Conservation (phyloP, 92 coral and sea anemone genomes). For the Palythoa caribaeorum region DNA sequence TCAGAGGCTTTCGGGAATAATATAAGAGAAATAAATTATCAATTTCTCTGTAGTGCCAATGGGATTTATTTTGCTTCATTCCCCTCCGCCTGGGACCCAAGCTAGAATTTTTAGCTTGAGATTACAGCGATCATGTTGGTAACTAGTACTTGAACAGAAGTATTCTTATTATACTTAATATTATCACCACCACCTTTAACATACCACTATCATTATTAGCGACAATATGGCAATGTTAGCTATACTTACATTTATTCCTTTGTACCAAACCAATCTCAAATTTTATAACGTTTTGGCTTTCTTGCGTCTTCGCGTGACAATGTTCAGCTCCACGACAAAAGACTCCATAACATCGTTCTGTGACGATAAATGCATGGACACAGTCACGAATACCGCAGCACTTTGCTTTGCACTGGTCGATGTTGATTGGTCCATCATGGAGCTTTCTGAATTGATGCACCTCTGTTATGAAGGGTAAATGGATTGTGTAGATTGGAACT, state of each 20-base stretch:
- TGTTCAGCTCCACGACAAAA: not conserved
- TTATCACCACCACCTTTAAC: too few relatives aligned
- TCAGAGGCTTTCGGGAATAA: too few relatives aligned
- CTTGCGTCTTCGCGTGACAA: slow-evolving; percentile 13
- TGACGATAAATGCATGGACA: not conserved
- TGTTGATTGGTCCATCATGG: slow-evolving; percentile 33
- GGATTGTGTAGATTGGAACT: slow-evolving; percentile 21
- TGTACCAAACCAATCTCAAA: slow-evolving; percentile 27
- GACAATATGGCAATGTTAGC: too few relatives aligned
- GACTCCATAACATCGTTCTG: slow-evolving; percentile 31
- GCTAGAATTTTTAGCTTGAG: too few relatives aligned
- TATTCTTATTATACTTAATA: too few relatives aligned
- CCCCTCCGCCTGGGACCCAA: too few relatives aligned
- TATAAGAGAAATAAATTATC: too few relatives aligned
- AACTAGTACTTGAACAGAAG: too few relatives aligned
- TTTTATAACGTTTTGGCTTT: not conserved
- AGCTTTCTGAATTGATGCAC: slow-evolving; percentile 8
- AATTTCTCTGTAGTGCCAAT: too few relatives aligned
- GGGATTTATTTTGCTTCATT: too few relatives aligned
- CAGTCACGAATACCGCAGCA: slow-evolving; percentile 35
- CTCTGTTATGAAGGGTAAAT: not conserved
- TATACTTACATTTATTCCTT: slow-evolving; percentile 25
- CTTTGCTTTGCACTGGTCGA: slow-evolving; percentile 34
- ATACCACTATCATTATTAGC: too few relatives aligned
- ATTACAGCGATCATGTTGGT: too few relatives aligned